A percentile compares a stretch with the other conserved stretches of the same genome.
These are phyloP conservation scores for Montifringilla adamsi DNA, from an alignment of 2,113 vertebrate genomes.

Conservation along the genomic window DNA sequence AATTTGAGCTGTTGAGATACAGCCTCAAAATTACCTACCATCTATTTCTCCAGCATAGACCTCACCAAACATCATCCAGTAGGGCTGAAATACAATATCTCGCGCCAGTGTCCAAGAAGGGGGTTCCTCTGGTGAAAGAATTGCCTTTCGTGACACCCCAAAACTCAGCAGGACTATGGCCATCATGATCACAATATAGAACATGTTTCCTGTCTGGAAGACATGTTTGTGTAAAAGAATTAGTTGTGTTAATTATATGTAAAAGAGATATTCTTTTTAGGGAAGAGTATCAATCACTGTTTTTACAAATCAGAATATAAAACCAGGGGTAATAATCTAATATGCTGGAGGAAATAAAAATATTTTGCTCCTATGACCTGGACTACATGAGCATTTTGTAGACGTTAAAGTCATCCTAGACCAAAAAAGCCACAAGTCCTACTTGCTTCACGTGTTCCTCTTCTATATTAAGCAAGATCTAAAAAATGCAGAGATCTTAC, in stretches of 20 bases:
- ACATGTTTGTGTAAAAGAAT: neutral
- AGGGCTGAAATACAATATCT: conserved; percentile 92
- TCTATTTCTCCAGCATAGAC: conserved; percentile 91
- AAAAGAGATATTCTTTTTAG: neutral
- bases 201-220: conserved; percentile 92
- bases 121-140: conserved; percentile 86
- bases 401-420: neutral
- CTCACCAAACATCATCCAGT: conserved; percentile 99
- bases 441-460: neutral
- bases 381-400: neutral
- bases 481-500: neutral
- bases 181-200: conserved; percentile 98
- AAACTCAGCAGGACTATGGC: conserved; percentile 93
- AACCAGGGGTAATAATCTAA: neutral
- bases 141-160: conserved; percentile 91
- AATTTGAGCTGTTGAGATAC: neutral
- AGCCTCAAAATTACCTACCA: conserved; percentile 70
- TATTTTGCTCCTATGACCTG: neutral
- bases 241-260: neutral
- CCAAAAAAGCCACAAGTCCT: neutral
- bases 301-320: neutral
- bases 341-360: neutral
- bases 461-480: neutral
- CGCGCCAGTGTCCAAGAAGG: conserved; percentile 89
- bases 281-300: neutral